These are phyloP conservation scores for Lycaon pictus DNA, from an alignment of 2,113 vertebrate genomes.

Conservation along the genomic window DNA sequence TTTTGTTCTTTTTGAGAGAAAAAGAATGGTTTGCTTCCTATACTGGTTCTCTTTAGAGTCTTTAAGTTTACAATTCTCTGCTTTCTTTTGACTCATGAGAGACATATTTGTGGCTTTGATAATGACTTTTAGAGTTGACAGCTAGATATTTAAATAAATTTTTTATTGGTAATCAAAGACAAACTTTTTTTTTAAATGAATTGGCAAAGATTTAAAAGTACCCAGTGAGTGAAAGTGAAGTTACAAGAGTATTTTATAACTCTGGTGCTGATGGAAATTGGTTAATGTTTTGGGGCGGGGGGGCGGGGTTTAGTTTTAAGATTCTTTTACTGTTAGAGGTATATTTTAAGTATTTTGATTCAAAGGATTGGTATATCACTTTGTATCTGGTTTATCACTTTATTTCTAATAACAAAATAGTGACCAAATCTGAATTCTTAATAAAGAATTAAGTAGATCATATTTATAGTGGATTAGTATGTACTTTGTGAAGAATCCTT, in stretches of 20 bases:
- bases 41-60: neutral
- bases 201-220: neutral
- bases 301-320: neutral
- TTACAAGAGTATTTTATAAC: neutral
- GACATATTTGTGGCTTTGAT: neutral
- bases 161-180: neutral
- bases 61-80: neutral
- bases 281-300: neutral
- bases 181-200: neutral
- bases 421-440: neutral
- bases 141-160: neutral
- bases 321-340: neutral
- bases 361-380: neutral
- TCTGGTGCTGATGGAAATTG: neutral
- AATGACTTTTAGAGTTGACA: neutral
- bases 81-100: neutral
- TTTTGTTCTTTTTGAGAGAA: neutral
- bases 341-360: neutral
- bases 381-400: neutral
- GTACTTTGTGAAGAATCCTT: neutral
- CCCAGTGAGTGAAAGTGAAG: neutral
- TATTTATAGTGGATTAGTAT: neutral
- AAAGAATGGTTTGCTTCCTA: neutral
- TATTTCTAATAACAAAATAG: neutral
- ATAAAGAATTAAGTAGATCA: neutral